Base-by-base conservation (phyloP, 1,140 invertebrate genomes). In the Drosophila eugracilis region DNA sequence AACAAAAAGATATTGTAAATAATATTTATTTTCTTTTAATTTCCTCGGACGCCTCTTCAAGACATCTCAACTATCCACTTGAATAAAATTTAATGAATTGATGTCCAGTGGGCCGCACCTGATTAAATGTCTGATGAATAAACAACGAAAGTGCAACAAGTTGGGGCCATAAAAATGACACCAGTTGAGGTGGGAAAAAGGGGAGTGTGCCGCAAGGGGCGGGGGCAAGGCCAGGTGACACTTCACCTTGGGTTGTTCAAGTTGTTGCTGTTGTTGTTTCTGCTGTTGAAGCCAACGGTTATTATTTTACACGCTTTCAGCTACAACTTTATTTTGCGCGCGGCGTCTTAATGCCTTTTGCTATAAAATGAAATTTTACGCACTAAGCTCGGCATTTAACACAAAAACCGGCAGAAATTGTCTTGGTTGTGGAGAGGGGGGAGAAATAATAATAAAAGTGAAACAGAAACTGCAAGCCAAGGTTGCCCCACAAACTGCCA, bases 331-430 rank as follows among this genome's bases (percentile, higher is more conserved):
- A 86, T 86, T 85, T 88, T 77, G 75, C 70, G 44, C 63, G 41
- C 36, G 44, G 37, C 55, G 36, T 52, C 59, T 85, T 60, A 66
- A 79, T 71, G 62, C 32, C 74, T 57, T 63, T 45, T 39, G 74
- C 72, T 72, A 85, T 85, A 78, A 85, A 85, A 79, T 80, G 70
- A 80, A 75, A 85, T 77, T 86, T 85, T 86, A 85, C 57, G 59
- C 48, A 85, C 81, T 80, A 59, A 57, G 41, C 75, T 42, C 63
- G 55, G 50, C 62, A 62, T 53, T 78, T 53, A 73, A 70, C 50
- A 53, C 28, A 34, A 39, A 39, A 65, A 65, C 57, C 28, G 54
- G 53, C 50, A 28, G 45, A 28, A 15, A 17, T 3, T 15, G 9
- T 47, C n/a, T 12, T 24, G n/a, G 3, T 3, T 10, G 36, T 5